Evolutionary conservation across 30 jellyfish, hydroid and myxozoan species (phyloP), one percentile per base, ranked within the genome.

Genomic region (Phacellophora camtschatica): DNA sequence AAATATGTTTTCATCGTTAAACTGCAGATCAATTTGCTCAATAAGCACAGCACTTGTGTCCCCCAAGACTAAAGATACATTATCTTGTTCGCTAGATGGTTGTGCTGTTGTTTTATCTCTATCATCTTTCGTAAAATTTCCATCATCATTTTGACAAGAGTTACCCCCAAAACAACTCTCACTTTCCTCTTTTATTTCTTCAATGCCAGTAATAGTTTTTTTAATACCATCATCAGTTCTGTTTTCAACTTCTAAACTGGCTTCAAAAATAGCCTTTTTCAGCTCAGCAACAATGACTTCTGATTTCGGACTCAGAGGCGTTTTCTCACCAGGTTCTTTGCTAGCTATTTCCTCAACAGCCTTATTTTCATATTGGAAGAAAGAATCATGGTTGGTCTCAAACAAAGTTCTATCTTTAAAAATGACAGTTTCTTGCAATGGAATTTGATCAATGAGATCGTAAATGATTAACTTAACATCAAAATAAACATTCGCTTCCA

Each of bases 221-320:
- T 46, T 66, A 6, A 3, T 13, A 29, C 0, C 37, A 18, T 22
- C 24, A 22, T 59, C 79, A 28, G 10, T 20, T 0, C 16, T 20
- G 5, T 80, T 63, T 35, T 65, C 91, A 64, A 6, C 72, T 31
- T 78, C 81, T 22, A 61, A 2, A 56, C 86, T 73, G 20, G 86
- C 86, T 42, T 73, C 86, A 50, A 73, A 55, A 28, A 73, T 73
- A 13, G 86, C 86, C 37, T 33, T 73, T 57, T 73, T 73, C 2
- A 73, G 18, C 75, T 73, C 86, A 9, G 86, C 86, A 51, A 73
- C 86, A 24, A 73, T 55, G 18, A 67, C 73, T 30, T 73, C 86
- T 24, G 86, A 73, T 32, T 73, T 73, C 35, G 86, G 86, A 39
- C 86, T 73, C 61, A 73, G 64, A 27, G 86, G 74, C 41, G 20